Percentiles rank a stretch among this genome's conserved stretches.
These are phyloP conservation scores for Eulemur mongoz DNA, from an alignment of 2,797 vertebrate species.

Conservation along the genomic window DNA sequence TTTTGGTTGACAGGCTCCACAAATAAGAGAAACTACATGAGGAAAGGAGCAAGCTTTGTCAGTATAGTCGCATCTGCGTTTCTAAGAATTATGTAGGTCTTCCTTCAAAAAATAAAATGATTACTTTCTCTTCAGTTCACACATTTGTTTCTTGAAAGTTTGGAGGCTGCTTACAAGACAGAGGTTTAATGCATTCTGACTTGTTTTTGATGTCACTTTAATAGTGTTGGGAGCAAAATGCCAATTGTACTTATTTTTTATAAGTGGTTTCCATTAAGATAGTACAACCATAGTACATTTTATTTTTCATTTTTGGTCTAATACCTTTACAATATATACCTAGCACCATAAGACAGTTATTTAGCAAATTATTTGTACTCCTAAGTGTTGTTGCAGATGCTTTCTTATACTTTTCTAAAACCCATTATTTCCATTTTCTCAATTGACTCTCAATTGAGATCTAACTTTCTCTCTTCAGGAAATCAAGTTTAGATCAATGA, in stretches of 20 bases:
- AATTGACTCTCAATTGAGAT: neutral
- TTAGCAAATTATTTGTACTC: neutral
- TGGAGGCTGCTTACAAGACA: neutral
- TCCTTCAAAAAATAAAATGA: neutral
- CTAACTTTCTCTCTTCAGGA: neutral
- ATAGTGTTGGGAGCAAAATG: neutral
- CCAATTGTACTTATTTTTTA: neutral
- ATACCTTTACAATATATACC: neutral
- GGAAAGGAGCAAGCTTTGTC: neutral
- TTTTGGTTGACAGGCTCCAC: neutral
- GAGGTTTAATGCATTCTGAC: neutral
- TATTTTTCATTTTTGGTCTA: neutral
- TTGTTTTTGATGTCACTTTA: conserved; percentile 35
- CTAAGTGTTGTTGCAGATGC: neutral
- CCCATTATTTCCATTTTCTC: neutral
- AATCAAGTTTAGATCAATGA: neutral
- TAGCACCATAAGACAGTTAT: neutral
- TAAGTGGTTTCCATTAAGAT: conserved; percentile 22
- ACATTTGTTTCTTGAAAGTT: neutral
- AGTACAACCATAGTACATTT: neutral
- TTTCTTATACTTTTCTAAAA: neutral
- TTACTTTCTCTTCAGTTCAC: neutral
- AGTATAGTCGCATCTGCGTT: neutral
- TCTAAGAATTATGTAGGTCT: neutral
- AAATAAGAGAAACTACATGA: neutral